These are phyloP conservation scores for Xestia ashworthii DNA, from an alignment of 2,888 invertebrate species.

Conservation along the genomic window DNA sequence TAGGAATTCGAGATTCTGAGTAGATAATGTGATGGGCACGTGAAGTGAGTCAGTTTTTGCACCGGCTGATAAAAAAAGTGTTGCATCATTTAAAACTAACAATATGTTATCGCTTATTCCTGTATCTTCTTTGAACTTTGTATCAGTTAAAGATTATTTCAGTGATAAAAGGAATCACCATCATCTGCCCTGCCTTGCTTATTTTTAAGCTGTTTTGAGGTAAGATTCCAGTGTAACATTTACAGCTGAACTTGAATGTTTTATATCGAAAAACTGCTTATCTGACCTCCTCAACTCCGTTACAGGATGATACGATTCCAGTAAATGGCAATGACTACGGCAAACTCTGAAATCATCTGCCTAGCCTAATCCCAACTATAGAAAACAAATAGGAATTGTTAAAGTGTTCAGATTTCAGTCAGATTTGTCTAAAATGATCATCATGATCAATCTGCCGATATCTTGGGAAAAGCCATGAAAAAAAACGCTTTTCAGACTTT, in stretches of 20 bases:
- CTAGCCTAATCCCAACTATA: too few species aligned
- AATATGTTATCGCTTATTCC: not conserved
- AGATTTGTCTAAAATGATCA: not conserved
- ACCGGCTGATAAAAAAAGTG: not conserved
- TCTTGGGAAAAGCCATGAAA: not conserved
- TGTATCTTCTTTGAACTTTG: not conserved
- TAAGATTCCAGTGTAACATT: not conserved
- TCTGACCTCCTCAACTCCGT: too few species aligned
- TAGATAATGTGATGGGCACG: conserved; percentile 9
- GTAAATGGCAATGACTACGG: too few species aligned
- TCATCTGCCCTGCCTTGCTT: not conserved
- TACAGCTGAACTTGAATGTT: not conserved
- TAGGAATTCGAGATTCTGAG: conserved; percentile 27
- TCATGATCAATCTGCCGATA: not conserved
- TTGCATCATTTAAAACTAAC: conserved; percentile 4
- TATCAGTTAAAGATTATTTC: not conserved
- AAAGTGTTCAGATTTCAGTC: not conserved
- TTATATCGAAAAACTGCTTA: too few species aligned
- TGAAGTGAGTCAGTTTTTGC: not conserved
- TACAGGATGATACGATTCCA: too few species aligned
- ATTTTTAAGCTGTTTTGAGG: not conserved
- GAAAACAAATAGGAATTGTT: not conserved
- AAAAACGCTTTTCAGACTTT: not conserved
- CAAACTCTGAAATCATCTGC: too few species aligned
- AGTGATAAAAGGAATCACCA: not conserved